A percentile compares a stretch with the other conserved stretches of the same genome.
phyloP scores from a whole-genome alignment of 2,888 invertebrate species.

The Sinhomidia bicolor region DNA sequence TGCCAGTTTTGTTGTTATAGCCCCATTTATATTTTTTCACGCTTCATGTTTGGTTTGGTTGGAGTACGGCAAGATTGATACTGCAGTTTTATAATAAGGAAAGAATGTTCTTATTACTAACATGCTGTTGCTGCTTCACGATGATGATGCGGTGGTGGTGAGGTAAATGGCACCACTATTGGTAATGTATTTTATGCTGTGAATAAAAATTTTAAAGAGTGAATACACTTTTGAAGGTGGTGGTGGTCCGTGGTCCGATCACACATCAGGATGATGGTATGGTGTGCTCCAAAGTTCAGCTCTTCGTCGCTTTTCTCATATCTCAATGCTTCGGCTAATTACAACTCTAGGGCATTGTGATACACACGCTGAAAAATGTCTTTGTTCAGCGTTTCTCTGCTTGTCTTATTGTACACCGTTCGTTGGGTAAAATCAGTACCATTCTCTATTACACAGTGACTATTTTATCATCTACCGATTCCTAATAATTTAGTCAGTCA shows the following conservation, averaged over 20 bases:
- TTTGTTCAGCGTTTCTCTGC: constrained; percentile 6
- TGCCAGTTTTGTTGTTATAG: neutral
- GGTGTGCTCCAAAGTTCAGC: constrained; percentile 50
- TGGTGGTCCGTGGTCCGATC: neutral
- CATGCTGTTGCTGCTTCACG: neutral
- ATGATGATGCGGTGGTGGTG: neutral
- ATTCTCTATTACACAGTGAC: no score
- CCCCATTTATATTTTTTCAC: neutral
- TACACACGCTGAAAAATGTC: neutral
- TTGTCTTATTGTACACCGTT: neutral
- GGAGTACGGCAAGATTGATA: neutral
- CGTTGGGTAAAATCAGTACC: no score
- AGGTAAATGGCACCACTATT: neutral
- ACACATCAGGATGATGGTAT: neutral
- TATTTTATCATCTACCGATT: no score
- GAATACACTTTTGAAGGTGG: neutral
- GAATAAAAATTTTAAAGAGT: neutral
- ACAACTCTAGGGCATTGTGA: neutral
- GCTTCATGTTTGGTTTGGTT: neutral
- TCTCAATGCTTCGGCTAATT: neutral
- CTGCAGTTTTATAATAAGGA: neutral
- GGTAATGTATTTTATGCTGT: neutral
- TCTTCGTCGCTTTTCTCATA: constrained; percentile 13
- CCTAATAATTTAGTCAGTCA: no score
- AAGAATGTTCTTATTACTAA: neutral